Percentiles rank a stretch among this genome's conserved stretches.
Evolutionary conservation across 2,888 invertebrate species (phyloP).

Genomic region (Andrena fulva): DNA sequence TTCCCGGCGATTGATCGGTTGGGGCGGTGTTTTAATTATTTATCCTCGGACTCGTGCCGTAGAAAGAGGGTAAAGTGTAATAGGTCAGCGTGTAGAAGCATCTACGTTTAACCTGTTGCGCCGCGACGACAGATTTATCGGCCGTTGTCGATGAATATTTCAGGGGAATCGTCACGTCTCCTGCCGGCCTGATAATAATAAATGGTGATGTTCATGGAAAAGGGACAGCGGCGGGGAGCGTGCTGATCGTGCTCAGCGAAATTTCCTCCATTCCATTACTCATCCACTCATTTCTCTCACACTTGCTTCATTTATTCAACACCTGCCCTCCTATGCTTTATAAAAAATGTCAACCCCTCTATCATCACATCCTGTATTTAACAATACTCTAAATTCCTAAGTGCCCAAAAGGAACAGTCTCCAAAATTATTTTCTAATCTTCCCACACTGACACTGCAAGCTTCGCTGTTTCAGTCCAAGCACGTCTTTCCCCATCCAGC

Average conservation of each 20-base stretch:
- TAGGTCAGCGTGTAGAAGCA: constrained; percentile 53
- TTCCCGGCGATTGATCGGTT: constrained; percentile 28
- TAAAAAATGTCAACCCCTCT: too few relatives aligned
- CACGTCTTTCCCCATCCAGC: too few relatives aligned
- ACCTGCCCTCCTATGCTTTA: too few relatives aligned
- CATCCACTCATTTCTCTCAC: background rate
- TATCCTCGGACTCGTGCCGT: constrained; percentile 31
- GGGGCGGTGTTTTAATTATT: constrained; percentile 50
- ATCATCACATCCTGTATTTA: too few relatives aligned
- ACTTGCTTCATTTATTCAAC: background rate
- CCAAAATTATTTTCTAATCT: background rate
- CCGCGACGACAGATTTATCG: constrained; percentile 68
- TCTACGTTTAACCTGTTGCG: constrained; percentile 71
- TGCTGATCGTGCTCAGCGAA: background rate
- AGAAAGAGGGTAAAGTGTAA: constrained; percentile 42
- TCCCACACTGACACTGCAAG: too few relatives aligned
- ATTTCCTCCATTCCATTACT: background rate
- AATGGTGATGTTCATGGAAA: constrained; percentile 28
- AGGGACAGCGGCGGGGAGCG: too few relatives aligned
- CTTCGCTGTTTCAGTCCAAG: too few relatives aligned
- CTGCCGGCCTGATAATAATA: constrained; percentile 46
- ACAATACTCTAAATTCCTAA: too few relatives aligned
- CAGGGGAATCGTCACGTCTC: constrained; percentile 49
- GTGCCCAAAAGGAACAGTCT: too few relatives aligned
- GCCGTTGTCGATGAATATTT: constrained; percentile 70